Base-by-base conservation (phyloP, 2,113 vertebrate species). In the Prietella phreatophila region DNA sequence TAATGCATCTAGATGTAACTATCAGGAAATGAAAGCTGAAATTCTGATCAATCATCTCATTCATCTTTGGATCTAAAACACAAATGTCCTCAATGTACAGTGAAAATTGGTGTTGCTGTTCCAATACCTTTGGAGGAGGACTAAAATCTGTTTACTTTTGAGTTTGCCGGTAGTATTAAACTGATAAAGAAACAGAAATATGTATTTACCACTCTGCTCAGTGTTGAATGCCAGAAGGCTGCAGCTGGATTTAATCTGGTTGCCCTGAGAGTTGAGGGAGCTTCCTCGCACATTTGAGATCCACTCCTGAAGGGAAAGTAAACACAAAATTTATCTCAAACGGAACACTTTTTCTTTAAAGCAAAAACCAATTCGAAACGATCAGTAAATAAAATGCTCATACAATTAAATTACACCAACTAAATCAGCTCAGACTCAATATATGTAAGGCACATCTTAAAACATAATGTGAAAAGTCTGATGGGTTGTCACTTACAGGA, bases 191-290 rank as follows among this genome's bases (percentile, higher is more conserved):
- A 19, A 42, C 7, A 27, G 36, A 58, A 14, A 53, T 33, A n/a
- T 1, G 55, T 47, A 71, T 95, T 93, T 93, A 99, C 98, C 98
- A 58, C 96, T 89, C 0, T 93, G 93, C 76, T 97, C 97, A 0
- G 96, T 92, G 25, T 86, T 97, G 92, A 97, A 99, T 0, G 95
- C 96, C 0, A 99, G 94, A 86, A 97, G 94, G 87, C 79, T 92
- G 91, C 96, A 93, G 93, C 96, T 98, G 14, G 97, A 95, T 92
- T 96, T 97, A 92, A 99, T 97, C 0, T 96, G 96, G 93, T 93
- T 97, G 55, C 97, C 97, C 67, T 92, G 96, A 82, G 95, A 96
- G 0, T 93, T 4, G 19, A 93, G 7, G 0, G 95, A 94, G 80
- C 94, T 95, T 0, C 94, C 95, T 84, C 93, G 95, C 60, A 99